phyloP scores from a whole-genome alignment of 2,888 invertebrate genomes.

The Hirtodrosophila trivittata region DNA sequence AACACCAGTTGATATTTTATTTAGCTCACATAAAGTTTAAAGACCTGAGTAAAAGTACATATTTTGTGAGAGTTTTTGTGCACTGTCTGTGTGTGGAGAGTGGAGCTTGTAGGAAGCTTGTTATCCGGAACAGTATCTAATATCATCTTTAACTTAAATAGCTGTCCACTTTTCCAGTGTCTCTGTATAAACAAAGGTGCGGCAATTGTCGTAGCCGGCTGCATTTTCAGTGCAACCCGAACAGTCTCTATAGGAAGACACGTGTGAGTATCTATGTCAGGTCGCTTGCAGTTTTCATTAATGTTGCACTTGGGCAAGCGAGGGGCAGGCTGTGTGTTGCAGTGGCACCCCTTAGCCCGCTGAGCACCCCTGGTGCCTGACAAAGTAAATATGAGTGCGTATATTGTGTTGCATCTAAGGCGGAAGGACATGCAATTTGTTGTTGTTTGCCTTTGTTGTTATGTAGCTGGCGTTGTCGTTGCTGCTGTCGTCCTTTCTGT shows the following conservation, averaged over 20 bases:
- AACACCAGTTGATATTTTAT: no score
- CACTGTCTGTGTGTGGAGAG: no score
- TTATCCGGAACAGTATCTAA: neutral
- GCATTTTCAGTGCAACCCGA: constrained; percentile 15
- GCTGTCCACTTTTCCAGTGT: constrained; percentile 2
- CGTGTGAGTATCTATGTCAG: constrained; percentile 49
- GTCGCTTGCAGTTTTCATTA: constrained; percentile 71
- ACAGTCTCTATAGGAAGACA: constrained; percentile 3
- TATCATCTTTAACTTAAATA: constrained; percentile 11
- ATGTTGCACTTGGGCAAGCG: constrained; percentile 38
- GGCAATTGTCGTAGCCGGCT: constrained; percentile 25
- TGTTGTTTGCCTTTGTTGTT: constrained; percentile 72
- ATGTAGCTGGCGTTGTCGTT: constrained; percentile 11
- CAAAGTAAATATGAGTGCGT: constrained; percentile 77
- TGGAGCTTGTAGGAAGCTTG: no score
- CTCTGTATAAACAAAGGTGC: constrained; percentile 36
- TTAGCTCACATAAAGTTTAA: no score
- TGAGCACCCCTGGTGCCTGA: constrained; percentile 4
- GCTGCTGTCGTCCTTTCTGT: constrained; percentile 11
- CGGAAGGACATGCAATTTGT: constrained; percentile 78
- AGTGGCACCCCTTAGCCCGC: neutral
- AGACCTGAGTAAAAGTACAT: no score
- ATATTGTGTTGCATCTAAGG: constrained; percentile 70
- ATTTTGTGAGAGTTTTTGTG: no score
- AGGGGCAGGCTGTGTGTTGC: neutral